Percentiles rank a stretch among this genome's conserved stretches.
These are phyloP conservation scores for Listronotus oregonensis DNA, from an alignment of 1,140 invertebrate genomes.

Conservation along the genomic window DNA sequence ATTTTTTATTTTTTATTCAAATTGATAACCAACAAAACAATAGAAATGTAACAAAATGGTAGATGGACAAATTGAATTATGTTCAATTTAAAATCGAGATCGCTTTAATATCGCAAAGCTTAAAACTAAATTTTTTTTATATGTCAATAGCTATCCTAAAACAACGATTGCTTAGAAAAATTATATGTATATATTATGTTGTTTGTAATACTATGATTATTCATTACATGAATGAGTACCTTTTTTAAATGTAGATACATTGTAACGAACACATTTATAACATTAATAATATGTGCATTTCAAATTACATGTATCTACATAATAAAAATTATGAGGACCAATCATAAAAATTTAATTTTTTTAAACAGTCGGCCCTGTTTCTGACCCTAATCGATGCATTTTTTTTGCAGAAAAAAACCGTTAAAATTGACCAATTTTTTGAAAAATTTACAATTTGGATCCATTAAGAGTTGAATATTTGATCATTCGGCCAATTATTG, in stretches of 20 bases:
- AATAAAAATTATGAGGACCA: constrained; percentile 4
- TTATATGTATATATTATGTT: constrained; percentile 55
- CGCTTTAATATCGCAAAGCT: constrained; percentile 57
- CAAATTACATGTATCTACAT: constrained; percentile 49
- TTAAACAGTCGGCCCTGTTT: too few relatives aligned
- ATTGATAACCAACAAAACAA: constrained; percentile 44
- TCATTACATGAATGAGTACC: constrained; percentile 53
- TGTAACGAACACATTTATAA: constrained; percentile 44
- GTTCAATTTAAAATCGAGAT: constrained; percentile 52
- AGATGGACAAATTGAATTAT: constrained; percentile 47
- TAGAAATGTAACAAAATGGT: constrained; percentile 47
- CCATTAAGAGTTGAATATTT: too few relatives aligned
- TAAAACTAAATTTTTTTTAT: constrained; percentile 56
- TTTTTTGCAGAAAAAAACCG: too few relatives aligned
- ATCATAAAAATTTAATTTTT: constrained; percentile 5
- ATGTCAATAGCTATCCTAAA: constrained; percentile 56
- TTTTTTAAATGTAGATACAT: constrained; percentile 51
- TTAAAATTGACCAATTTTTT: too few relatives aligned
- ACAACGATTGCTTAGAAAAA: constrained; percentile 59
- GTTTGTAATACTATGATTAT: constrained; percentile 54
- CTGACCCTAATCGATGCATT: too few relatives aligned
- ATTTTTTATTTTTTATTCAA: constrained; percentile 45
- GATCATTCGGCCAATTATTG: too few relatives aligned
- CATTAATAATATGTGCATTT: constrained; percentile 40
- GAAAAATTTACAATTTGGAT: too few relatives aligned